Evolutionary conservation across 2,113 vertebrate genomes (phyloP).

Genomic region (Anser cygnoides): DNA sequence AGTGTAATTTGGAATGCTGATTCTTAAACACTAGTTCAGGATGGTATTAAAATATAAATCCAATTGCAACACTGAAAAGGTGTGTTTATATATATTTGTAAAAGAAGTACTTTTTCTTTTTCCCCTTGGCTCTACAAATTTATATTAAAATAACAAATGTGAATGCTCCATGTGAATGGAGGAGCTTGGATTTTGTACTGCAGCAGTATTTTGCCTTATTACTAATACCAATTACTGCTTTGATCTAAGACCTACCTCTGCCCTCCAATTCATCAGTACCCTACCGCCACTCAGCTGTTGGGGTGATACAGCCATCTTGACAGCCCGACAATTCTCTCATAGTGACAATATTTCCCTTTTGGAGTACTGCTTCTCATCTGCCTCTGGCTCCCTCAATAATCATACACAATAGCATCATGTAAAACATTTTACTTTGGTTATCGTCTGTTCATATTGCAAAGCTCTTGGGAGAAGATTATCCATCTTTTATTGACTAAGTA

Average conservation of each 20-base stretch:
- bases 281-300: fast-evolving
- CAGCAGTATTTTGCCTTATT: not conserved
- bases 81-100: not conserved
- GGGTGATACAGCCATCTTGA: not conserved
- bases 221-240: not conserved
- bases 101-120: not conserved
- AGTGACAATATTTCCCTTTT: not conserved
- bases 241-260: not conserved
- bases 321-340: not conserved
- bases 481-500: constrained; percentile 48
- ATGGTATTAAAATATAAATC: not conserved
- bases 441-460: constrained; percentile 36
- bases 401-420: not conserved
- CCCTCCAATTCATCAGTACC: not conserved
- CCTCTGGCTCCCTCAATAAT: not conserved
- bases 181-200: not conserved
- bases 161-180: not conserved
- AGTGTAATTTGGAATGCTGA: not conserved
- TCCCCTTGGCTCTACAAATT: not conserved
- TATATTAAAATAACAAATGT: not conserved
- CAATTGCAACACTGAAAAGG: not conserved
- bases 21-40: not conserved
- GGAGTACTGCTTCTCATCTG: not conserved
- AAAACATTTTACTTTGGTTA: constrained; percentile 47
- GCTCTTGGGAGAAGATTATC: constrained; percentile 35